phyloP scores from a whole-genome alignment of 64 coral and sea anemone species.

The Pocillopora damicornis region DNA sequence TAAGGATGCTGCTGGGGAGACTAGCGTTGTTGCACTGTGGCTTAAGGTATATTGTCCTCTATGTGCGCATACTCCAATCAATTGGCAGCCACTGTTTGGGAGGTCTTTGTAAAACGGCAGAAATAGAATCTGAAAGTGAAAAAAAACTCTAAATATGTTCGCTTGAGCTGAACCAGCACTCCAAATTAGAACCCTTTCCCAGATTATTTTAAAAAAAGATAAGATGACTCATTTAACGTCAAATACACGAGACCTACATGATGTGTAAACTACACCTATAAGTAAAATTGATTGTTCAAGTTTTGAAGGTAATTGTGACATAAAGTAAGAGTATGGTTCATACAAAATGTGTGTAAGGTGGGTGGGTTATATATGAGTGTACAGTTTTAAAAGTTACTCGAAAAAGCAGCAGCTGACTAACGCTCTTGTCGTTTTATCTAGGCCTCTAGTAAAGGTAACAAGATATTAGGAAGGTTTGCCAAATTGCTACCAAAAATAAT shows the following conservation, averaged over 20 bases:
- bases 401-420: background rate
- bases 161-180: no score
- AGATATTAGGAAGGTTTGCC: background rate
- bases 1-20: background rate
- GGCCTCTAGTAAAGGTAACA: background rate
- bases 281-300: no score
- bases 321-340: no score
- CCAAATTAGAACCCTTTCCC: no score
- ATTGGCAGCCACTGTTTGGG: background rate
- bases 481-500: background rate
- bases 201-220: no score
- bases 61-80: background rate
- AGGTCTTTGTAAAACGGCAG: background rate
- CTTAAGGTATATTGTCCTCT: background rate
- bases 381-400: background rate
- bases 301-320: no score
- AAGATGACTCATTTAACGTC: no score
- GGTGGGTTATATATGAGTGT: background rate
- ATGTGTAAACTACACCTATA: no score
- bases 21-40: constrained; percentile 4
- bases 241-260: no score
- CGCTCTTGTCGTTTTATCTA: background rate
- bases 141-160: no score
- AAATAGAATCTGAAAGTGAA: no score
- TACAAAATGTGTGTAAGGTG: no score